Conservation (phyloP, 2,113 vertebrate species). For the Orycteropus afer region DNA sequence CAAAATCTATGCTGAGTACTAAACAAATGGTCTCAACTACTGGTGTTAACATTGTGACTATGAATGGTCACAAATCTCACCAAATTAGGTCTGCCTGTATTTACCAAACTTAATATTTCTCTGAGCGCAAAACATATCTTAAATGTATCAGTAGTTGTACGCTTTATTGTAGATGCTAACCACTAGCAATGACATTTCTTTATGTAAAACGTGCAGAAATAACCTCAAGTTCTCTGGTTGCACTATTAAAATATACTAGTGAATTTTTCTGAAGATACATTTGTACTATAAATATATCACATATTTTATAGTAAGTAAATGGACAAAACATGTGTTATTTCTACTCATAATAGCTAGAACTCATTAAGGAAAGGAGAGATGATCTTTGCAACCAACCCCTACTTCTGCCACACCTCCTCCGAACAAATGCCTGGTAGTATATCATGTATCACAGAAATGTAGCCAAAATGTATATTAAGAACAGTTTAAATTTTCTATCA, state of each 20-base stretch:
- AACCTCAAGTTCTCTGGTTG: neutral
- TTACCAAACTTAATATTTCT: neutral
- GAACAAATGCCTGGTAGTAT: neutral
- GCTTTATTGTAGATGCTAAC: constrained; percentile 19
- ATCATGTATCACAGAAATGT: neutral
- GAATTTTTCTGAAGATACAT: neutral
- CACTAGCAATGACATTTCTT: neutral
- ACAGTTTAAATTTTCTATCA: neutral
- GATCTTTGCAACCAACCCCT: neutral
- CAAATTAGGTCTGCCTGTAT: neutral
- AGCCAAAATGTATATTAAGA: neutral
- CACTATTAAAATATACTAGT: constrained; percentile 20
- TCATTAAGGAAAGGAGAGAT: neutral
- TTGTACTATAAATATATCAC: neutral
- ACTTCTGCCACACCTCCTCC: neutral
- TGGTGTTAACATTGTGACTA: neutral
- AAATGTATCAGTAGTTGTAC: neutral
- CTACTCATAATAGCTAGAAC: neutral
- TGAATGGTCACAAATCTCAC: neutral
- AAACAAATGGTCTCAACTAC: constrained; percentile 1
- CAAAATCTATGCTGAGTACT: neutral
- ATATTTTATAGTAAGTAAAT: neutral
- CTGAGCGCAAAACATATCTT: neutral
- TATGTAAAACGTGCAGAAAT: neutral
- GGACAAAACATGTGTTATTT: neutral